Percentiles rank a stretch among this genome's conserved stretches.
Evolutionary conservation across 2,888 invertebrate species (phyloP).

Genomic region (Lasioglossum malachurum): DNA sequence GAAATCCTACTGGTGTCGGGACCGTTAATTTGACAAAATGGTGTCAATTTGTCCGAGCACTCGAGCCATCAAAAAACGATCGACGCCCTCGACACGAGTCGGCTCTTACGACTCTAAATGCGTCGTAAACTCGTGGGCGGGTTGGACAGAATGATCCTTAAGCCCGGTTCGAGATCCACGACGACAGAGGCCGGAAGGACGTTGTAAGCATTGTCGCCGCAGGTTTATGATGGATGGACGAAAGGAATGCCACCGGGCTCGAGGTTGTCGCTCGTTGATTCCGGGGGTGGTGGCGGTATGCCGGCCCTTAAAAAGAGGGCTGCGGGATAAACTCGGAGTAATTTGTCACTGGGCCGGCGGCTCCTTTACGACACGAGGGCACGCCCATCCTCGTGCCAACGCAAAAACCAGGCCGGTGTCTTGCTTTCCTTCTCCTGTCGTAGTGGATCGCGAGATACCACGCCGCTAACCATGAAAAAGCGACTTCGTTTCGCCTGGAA

Average conservation of each 20-base stretch:
- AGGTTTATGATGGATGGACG: conserved; percentile 78
- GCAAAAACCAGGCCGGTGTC: conserved; percentile 62
- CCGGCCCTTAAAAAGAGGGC: conserved; percentile 67
- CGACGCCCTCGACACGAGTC: conserved; percentile 29
- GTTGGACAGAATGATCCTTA: conserved; percentile 62
- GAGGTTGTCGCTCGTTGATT: conserved; percentile 60
- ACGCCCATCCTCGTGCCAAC: conserved; percentile 61
- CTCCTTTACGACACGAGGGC: conserved; percentile 61
- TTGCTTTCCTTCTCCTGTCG: conserved; percentile 28
- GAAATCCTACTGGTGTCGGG: not conserved
- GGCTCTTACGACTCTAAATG: conserved; percentile 34
- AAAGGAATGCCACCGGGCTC: conserved; percentile 69
- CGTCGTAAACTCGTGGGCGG: conserved; percentile 65
- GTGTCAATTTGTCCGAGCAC: not conserved
- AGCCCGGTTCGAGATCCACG: conserved; percentile 49
- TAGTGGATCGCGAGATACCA: conserved; percentile 43
- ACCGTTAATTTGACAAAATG: not conserved
- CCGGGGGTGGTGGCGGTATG: conserved; percentile 60
- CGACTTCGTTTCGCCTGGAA: conserved; percentile 16
- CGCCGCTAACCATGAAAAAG: conserved; percentile 54
- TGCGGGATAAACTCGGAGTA: conserved; percentile 77
- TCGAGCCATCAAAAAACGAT: conserved; percentile 29
- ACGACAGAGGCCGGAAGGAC: conserved; percentile 72
- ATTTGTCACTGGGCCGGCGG: conserved; percentile 77
- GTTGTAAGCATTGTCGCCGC: conserved; percentile 78